Conservation (phyloP, 2,888 invertebrate genomes). For the Sycophila texana region DNA sequence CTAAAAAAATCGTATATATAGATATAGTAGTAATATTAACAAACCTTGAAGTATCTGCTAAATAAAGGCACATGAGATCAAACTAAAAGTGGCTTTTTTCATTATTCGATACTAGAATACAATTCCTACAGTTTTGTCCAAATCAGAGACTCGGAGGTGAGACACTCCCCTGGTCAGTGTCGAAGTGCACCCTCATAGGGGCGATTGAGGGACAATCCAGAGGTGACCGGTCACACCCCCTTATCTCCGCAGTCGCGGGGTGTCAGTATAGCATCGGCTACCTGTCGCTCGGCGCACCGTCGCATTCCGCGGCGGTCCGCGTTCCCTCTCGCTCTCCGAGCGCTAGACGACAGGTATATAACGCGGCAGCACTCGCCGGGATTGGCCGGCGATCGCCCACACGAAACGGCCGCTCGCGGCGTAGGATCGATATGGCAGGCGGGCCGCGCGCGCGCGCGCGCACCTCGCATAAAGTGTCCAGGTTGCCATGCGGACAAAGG, state of each 20-base stretch:
- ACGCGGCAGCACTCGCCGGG: not conserved
- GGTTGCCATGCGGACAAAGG: constrained; percentile 51
- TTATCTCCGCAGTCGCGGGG: not conserved
- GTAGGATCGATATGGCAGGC: constrained; percentile 44
- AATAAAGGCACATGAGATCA: no score
- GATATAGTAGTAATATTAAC: no score
- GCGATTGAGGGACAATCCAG: no score
- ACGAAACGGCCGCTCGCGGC: constrained; percentile 38
- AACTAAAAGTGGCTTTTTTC: no score
- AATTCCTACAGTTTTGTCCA: no score
- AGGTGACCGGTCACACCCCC: no score
- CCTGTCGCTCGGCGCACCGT: constrained; percentile 59
- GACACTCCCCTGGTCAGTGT: not conserved
- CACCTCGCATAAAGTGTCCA: constrained; percentile 45
- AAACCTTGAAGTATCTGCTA: no score
- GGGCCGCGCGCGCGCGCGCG: not conserved
- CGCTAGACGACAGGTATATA: constrained; percentile 45
- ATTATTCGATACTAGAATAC: no score
- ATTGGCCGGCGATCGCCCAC: constrained; percentile 51
- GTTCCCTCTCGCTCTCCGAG: constrained; percentile 10
- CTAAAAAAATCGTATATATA: no score
- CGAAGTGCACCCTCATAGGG: no score
- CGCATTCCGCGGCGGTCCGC: constrained; percentile 53
- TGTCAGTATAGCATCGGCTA: constrained; percentile 51
- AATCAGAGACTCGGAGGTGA: no score